phyloP scores from a whole-genome alignment of 1,140 invertebrate genomes.

The Sinonovacula constricta region DNA sequence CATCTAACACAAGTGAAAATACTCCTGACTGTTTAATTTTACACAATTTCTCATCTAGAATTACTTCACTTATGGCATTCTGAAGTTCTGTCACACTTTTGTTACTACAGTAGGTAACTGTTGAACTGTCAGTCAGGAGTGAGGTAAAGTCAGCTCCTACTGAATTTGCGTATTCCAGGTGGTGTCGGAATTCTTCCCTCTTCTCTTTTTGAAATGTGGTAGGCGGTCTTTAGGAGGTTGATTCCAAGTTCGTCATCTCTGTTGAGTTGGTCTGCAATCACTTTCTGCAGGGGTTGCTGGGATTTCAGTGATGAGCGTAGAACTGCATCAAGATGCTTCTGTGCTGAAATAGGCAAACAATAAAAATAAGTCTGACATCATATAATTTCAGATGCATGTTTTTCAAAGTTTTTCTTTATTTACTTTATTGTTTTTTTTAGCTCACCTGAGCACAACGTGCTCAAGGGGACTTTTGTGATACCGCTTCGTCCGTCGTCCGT shows the following conservation, averaged over 20 bases:
- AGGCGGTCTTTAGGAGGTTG: constrained; percentile 17
- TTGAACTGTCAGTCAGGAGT: background rate
- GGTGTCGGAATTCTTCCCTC: background rate
- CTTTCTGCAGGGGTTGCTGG: no score
- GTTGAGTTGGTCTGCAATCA: no score
- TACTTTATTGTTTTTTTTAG: background rate
- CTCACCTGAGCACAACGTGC: background rate
- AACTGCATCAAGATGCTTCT: constrained; percentile 5
- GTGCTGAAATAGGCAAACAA: constrained; percentile 16
- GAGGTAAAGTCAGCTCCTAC: background rate
- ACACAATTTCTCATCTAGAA: no score
- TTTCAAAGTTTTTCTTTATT: no score
- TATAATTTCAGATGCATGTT: no score
- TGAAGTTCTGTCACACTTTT: constrained; percentile 12
- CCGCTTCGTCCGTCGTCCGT: background rate
- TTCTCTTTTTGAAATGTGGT: background rate
- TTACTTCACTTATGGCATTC: constrained; percentile 1
- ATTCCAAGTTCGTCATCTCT: no score
- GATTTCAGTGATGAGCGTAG: background rate
- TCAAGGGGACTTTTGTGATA: background rate
- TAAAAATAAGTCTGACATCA: no score
- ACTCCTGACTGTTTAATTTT: no score
- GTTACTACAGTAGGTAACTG: background rate
- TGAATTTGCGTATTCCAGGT: background rate
- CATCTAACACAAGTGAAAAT: no score